Evolutionary conservation across 2,888 invertebrate genomes (phyloP), one percentile per base, ranked within the genome.

Genomic region (Dyspetes luteomarginatus): DNA sequence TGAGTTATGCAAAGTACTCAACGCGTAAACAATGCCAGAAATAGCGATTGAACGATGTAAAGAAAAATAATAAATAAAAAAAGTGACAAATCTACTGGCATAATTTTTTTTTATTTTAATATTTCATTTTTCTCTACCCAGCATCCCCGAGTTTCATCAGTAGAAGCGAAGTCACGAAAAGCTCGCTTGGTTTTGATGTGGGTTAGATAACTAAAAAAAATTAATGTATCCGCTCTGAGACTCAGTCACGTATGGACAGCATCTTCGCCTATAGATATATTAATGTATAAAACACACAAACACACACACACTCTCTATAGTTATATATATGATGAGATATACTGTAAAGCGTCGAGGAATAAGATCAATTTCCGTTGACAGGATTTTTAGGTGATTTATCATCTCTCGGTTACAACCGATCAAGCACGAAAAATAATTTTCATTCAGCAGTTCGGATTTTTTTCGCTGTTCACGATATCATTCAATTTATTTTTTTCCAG

Each of bases 51-150:
- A n/a, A n/a, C n/a, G n/a, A n/a, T n/a, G 30, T 2, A 36, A 36
- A 7, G 36, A 36, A 36, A 36, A 36, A 36, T 7, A 12, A 12
- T 1, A 36, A 36, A 12, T 12, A 36, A 12, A 36, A 36, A 36
- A 36, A 36, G 2, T 36, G 36, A 36, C 36, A 9, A 12, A 36
- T 3, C 4, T 36, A 12, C 2, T 12, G 36, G 12, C 50, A 28
- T 64, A 55, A 55, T 55, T 73, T 62, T 73, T 45, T 15, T 12
- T 12, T 55, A n/a, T n/a, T n/a, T n/a, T n/a, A n/a, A n/a, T 5
- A 15, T 24, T 7, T 45, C 45, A 22, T 55, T 28, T 64, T 52
- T 41, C 9, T 5, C 15, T 15, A 64, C n/a, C 12, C 28, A 28
- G 26, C 43, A 4, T 19, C 24, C 2, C 30, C 48, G 41, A 50